Conservation (phyloP, 2,888 invertebrate species). For the Zaprionus obscuricornis region DNA sequence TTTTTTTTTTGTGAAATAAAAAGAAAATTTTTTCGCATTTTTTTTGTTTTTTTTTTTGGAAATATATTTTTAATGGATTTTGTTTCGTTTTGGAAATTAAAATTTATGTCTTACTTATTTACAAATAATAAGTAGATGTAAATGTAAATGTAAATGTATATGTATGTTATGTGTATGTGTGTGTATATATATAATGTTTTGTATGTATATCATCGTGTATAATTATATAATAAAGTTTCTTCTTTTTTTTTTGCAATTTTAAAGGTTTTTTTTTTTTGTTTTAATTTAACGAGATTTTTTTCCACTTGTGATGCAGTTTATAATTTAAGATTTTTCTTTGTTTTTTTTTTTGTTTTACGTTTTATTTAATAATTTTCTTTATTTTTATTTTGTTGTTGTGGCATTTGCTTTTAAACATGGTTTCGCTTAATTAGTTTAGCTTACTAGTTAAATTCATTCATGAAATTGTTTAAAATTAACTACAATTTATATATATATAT, state of each 20-base stretch:
- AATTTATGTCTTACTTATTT: constrained; percentile 68
- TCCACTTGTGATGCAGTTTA: constrained; percentile 38
- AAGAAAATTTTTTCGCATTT: constrained; percentile 19
- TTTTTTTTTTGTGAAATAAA: constrained; percentile 26
- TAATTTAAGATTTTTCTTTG: constrained; percentile 18
- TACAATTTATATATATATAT: constrained; percentile 59
- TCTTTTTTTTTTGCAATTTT: constrained; percentile 33
- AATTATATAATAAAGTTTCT: constrained; percentile 67
- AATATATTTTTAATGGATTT: constrained; percentile 72
- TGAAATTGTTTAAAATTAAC: constrained; percentile 74
- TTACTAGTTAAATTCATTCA: constrained; percentile 68
- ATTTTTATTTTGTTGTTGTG: constrained; percentile 50
- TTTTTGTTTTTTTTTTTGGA: constrained; percentile 50
- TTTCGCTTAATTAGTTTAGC: constrained; percentile 54
- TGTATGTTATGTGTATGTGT: constrained; percentile 18
- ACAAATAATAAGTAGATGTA: constrained; percentile 76
- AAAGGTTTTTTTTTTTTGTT: constrained; percentile 27
- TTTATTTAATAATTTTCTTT: no score
- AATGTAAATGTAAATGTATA: constrained; percentile 46
- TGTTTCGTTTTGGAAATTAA: constrained; percentile 65
- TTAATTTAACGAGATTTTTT: constrained; percentile 47
- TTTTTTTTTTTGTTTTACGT: constrained; percentile 13
- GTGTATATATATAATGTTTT: constrained; percentile 40
- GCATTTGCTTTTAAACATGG: constrained; percentile 60
- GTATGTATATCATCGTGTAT: constrained; percentile 48